A percentile compares a stretch with the other conserved stretches of the same genome.
These are phyloP conservation scores for Cataglyphis cursor DNA, from an alignment of 2,888 invertebrate genomes.

Conservation along the genomic window DNA sequence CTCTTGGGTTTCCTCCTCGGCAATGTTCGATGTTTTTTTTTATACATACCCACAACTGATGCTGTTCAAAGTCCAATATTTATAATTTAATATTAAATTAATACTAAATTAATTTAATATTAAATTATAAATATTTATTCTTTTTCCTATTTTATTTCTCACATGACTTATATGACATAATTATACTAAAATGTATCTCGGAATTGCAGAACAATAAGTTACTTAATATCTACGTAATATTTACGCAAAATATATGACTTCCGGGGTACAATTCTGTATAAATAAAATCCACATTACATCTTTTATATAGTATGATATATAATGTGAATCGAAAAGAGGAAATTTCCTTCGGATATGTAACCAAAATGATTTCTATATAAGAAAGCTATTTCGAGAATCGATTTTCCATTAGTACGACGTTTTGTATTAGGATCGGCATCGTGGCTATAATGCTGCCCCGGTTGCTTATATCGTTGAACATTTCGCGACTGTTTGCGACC, in stretches of 20 bases:
- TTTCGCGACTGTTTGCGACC: constrained; percentile 61
- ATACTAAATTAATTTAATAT: background rate
- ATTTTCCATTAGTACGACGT: constrained; percentile 63
- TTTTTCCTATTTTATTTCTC: background rate
- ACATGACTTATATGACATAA: background rate
- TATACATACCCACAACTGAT: background rate
- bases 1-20: constrained; percentile 7
- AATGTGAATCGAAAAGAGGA: background rate
- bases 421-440: constrained; percentile 60
- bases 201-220: background rate
- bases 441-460: constrained; percentile 31
- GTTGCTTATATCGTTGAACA: constrained; percentile 63
- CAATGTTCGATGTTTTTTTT: constrained; percentile 23
- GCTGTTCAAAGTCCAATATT: constrained; percentile 1
- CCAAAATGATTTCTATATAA: constrained; percentile 26
- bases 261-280: background rate
- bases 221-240: background rate
- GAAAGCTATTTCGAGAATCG: constrained; percentile 65
- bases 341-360: background rate
- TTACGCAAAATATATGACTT: background rate
- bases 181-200: background rate
- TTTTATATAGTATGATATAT: background rate
- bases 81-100: too few species aligned
- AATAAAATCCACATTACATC: background rate
- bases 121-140: background rate